Evolutionary conservation across 1,140 invertebrate species (phyloP), one percentile per base, ranked within the genome.

Genomic region (Calliopsis andreniformis): DNA sequence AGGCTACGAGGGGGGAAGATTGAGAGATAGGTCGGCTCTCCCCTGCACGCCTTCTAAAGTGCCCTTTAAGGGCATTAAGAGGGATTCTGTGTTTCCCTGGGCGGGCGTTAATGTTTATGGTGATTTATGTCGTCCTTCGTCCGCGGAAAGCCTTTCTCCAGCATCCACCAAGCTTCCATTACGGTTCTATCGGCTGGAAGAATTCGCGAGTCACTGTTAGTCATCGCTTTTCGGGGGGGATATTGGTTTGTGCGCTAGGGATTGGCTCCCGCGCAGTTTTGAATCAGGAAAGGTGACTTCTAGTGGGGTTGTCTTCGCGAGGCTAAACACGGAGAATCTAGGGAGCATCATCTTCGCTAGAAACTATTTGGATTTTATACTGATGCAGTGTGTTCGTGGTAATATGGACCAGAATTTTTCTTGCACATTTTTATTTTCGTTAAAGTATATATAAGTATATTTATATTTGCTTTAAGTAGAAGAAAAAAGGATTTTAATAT

Each of bases 51-150:
- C 32, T 10, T 8, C 3, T 20, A 0, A 53, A 14, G 8, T 16
- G n/a, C 8, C 14, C 30, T 47, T 62, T 49, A 39, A 35, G 23
- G 20, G 14, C 30, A 71, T 71, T 39, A 30, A 51, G 43, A n/a
- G 20, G 51, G 51, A 25, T 70, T 30, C 68, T n/a, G n/a, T n/a
- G 47, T 73, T 23, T 30, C 61, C 47, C 32, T 1, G 32, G 39
- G 35, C 23, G n/a, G 43, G 23, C 25, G 16, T 23, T 59, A 69
- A 51, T 42, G n/a, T 25, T 69, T 59, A 51, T 51, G 8, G 23
- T 42, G 55, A 76, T 47, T 76, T 51, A 69, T 30, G 39, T 12
- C 25, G 42, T n/a, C 4, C 18, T n/a, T 42, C 28, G 32, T 35
- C n/a, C 32, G 0, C 35, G 66, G 0, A 1, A n/a, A 30, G 3